Base-by-base conservation (phyloP, 2,113 vertebrate genomes). In the Agapornis roseicollis region DNA sequence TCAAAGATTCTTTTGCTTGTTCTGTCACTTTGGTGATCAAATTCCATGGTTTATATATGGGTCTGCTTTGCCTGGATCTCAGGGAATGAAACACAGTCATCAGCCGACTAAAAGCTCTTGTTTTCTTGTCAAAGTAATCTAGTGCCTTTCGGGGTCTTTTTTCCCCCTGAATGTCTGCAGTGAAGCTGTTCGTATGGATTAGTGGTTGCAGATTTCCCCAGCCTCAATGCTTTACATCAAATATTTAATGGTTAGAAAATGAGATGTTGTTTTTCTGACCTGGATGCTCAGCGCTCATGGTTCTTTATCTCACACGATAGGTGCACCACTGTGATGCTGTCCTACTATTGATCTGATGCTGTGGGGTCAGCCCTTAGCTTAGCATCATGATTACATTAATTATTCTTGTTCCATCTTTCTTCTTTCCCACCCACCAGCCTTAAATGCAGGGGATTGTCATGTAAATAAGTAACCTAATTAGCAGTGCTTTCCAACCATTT, bases 381-480 rank as follows among this genome's bases (percentile, higher is more conserved):
- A 4, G 63, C 44, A 2, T n/a, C 69, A 24, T 53, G 63, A 93
- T 93, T 64, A 49, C 3, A 1, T 80, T 96, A 93, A 96, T 97
- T 94, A 71, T 80, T 69, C 79, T 56, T 29, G 9, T 41, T 70
- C 44, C n/a, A 1, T 35, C 90, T 65, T 77, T 20, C 80, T 73
- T 88, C 42, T 87, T 74, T 80, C 74, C 78, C 88, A 65, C 89
- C 82, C 74, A 76, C 52, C 66, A 17, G 65, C 58, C 74, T n/a
- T 27, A 49, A 76, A 65, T 13, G 18, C 88, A 6, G 61, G 86
- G 70, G 88, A 89, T 77, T 89, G 85, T 85, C 85, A 42, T 27
- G 82, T 88, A 94, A 94, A 93, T 82, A 77, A 95, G 80, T 70
- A 85, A 70, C 82, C 92, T 85, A 77, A 94, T 96, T 95, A 95